Percentiles rank a stretch among this genome's conserved stretches.
Conservation (phyloP, 2,888 invertebrate species). For the Lasioglossum figueresi region DNA sequence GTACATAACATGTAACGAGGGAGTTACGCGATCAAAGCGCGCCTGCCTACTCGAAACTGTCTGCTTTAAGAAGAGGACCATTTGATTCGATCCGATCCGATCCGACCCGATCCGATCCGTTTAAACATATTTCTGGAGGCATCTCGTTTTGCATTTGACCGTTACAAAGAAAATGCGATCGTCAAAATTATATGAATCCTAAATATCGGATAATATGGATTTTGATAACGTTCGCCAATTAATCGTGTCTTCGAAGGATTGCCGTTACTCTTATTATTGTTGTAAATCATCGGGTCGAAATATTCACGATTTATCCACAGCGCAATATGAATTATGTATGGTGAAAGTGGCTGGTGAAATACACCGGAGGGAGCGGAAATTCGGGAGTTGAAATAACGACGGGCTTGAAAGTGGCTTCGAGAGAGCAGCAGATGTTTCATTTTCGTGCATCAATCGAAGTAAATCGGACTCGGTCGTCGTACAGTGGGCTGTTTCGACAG, state of each 20-base stretch:
- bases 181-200: background rate
- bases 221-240: background rate
- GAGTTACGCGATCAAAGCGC: background rate
- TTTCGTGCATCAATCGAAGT: no score
- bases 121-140: no score
- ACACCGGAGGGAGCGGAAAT: constrained; percentile 22
- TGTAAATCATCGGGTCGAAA: constrained; percentile 34
- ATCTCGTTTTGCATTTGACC: no score
- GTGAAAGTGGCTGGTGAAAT: constrained; percentile 66
- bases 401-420: constrained; percentile 49
- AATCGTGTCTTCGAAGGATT: background rate
- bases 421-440: background rate
- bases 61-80: background rate
- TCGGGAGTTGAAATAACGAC: constrained; percentile 50
- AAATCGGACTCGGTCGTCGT: no score
- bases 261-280: constrained; percentile 12
- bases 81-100: no score
- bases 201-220: background rate
- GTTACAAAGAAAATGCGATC: no score
- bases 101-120: no score
- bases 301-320: constrained; percentile 50
- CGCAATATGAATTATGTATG: constrained; percentile 58
- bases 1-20: background rate
- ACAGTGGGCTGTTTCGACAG: background rate
- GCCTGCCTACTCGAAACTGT: background rate